These are phyloP conservation scores for Syritta pipiens DNA, from an alignment of 2,888 invertebrate species.

Conservation along the genomic window DNA sequence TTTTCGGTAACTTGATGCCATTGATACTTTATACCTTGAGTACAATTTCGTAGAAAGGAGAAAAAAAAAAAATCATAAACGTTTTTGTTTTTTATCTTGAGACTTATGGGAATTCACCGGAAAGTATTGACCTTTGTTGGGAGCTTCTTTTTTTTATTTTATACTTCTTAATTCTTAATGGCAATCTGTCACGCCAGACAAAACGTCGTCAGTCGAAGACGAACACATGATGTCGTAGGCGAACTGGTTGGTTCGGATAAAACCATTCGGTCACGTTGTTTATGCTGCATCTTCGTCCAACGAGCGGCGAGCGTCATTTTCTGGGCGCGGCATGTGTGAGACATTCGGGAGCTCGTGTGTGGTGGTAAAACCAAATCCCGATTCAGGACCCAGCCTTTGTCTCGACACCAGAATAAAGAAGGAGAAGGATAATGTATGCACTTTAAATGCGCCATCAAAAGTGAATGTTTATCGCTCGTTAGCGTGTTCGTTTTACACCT, in stretches of 20 bases:
- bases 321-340: slow-evolving; percentile 43
- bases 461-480: slow-evolving; percentile 63
- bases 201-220: slow-evolving; percentile 45
- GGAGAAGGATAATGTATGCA: slow-evolving; percentile 56
- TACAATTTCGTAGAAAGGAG: neutral
- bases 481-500: slow-evolving; percentile 65
- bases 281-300: slow-evolving; percentile 20
- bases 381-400: slow-evolving; percentile 29
- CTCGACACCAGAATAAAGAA: neutral
- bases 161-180: too few relatives aligned
- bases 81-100: neutral
- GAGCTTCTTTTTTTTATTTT: neutral
- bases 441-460: slow-evolving; percentile 63
- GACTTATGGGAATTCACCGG: neutral
- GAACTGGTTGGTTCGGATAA: slow-evolving; percentile 48
- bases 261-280: slow-evolving; percentile 35
- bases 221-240: slow-evolving; percentile 32
- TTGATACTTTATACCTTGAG: neutral
- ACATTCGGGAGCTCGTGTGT: slow-evolving; percentile 45
- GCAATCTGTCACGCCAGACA: slow-evolving; percentile 58
- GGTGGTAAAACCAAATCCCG: slow-evolving; percentile 15
- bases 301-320: neutral
- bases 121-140: slow-evolving; percentile 44
- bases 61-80: too few relatives aligned
- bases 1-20: neutral